Conservation (phyloP, 1,140 invertebrate genomes). For the Mamestra configurata region DNA sequence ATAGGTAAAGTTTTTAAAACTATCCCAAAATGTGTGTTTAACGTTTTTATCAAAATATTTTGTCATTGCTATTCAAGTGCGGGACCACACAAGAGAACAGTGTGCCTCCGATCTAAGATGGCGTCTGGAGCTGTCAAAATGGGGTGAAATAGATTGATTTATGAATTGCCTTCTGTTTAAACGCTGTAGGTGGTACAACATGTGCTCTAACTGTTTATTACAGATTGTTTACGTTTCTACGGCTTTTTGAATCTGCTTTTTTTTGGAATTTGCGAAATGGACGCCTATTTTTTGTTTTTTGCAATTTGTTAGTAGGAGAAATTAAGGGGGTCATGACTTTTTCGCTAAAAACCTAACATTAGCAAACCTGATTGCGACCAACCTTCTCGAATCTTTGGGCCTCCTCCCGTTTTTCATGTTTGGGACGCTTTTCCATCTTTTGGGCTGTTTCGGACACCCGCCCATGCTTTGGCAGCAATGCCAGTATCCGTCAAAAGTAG, state of each 20-base stretch:
- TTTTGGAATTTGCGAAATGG: neutral
- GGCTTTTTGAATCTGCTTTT: neutral
- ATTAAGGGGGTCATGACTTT: too few species aligned
- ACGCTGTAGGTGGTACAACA: conserved; percentile 46
- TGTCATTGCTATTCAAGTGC: conserved; percentile 20
- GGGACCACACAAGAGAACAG: conserved; percentile 61
- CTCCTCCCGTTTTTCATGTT: too few species aligned
- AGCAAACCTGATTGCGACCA: too few species aligned
- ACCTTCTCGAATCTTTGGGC: too few species aligned
- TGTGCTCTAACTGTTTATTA: conserved; percentile 25
- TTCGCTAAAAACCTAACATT: too few species aligned
- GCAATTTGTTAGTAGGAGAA: too few species aligned
- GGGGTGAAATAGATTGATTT: conserved; percentile 47
- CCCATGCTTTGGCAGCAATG: too few species aligned
- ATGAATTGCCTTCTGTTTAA: conserved; percentile 13
- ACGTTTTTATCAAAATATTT: neutral
- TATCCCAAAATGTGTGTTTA: neutral
- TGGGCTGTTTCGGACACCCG: too few species aligned
- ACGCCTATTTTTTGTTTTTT: too few species aligned
- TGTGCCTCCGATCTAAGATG: conserved; percentile 55
- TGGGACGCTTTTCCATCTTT: too few species aligned
- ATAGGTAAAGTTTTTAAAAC: neutral
- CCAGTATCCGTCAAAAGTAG: too few species aligned
- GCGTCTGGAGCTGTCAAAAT: conserved; percentile 55
- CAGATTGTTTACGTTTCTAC: conserved; percentile 23